Evolutionary conservation across 1,140 invertebrate genomes (phyloP).

Genomic region (Maniola jurtina): DNA sequence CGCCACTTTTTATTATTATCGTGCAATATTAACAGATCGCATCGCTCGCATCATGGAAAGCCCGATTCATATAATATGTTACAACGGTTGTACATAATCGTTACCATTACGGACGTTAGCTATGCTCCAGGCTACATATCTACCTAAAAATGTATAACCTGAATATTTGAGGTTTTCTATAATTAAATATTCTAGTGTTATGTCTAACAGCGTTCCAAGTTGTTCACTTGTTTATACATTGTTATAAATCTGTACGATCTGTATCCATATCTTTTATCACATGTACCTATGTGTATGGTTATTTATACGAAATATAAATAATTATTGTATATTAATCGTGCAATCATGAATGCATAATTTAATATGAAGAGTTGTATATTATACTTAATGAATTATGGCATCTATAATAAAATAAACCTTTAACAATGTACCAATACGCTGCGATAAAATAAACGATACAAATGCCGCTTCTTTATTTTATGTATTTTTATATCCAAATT

Average conservation of each 20-base stretch:
- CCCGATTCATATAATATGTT: slow-evolving; percentile 37
- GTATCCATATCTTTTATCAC: slow-evolving; percentile 71
- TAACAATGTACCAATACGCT: slow-evolving; percentile 76
- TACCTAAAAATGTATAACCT: slow-evolving; percentile 55
- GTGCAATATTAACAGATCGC: background rate
- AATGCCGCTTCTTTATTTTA: slow-evolving; percentile 75
- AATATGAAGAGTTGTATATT: slow-evolving; percentile 70
- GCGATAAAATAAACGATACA: slow-evolving; percentile 74
- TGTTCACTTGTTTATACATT: slow-evolving; percentile 75
- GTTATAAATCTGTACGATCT: slow-evolving; percentile 53
- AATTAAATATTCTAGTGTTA: slow-evolving; percentile 65
- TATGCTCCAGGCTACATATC: slow-evolving; percentile 71
- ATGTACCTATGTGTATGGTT: slow-evolving; percentile 51
- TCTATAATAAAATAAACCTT: slow-evolving; percentile 53
- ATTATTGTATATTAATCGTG: slow-evolving; percentile 59
- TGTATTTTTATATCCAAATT: slow-evolving; percentile 48
- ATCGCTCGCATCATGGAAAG: slow-evolving; percentile 21
- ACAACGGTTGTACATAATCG: slow-evolving; percentile 59
- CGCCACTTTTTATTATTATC: background rate
- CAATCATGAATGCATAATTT: slow-evolving; percentile 65
- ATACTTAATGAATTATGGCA: slow-evolving; percentile 43
- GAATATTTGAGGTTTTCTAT: slow-evolving; percentile 66
- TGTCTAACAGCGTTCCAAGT: slow-evolving; percentile 69
- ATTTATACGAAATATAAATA: slow-evolving; percentile 70
- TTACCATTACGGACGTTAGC: slow-evolving; percentile 52